Evolutionary conservation across 2,113 vertebrate genomes (phyloP).

Genomic region (Bombycilla garrulus): DNA sequence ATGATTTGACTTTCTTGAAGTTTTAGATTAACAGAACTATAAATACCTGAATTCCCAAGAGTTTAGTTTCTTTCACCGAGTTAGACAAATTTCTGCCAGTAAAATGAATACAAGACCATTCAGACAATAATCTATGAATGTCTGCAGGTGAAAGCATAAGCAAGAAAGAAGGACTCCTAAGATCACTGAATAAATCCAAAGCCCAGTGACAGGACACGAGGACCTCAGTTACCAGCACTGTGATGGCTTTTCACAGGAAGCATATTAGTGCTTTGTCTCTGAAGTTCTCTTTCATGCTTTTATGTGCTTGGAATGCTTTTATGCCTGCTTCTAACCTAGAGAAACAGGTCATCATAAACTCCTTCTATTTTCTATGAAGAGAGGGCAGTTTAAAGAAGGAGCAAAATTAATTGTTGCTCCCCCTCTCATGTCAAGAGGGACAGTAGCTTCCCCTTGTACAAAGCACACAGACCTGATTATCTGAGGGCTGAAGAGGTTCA

Average conservation of each 20-base stretch:
- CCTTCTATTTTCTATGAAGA: not conserved
- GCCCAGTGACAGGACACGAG: not conserved
- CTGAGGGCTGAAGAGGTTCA: not conserved
- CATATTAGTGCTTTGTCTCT: not conserved
- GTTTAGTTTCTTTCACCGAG: not conserved
- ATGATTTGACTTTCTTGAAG: not conserved
- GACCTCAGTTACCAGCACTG: not conserved
- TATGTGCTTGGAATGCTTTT: not conserved
- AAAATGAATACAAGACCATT: not conserved
- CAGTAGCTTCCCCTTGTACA: not conserved
- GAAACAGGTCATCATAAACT: not conserved
- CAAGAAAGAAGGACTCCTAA: not conserved
- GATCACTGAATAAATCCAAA: not conserved
- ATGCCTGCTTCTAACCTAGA: not conserved
- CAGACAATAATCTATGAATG: not conserved
- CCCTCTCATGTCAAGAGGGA: fast-evolving
- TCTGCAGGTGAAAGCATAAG: not conserved
- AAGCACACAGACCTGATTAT: not conserved
- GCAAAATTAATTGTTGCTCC: not conserved
- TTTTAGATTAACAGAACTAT: not conserved
- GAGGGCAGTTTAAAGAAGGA: not conserved
- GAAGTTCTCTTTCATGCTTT: not conserved
- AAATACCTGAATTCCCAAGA: not conserved
- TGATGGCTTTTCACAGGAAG: not conserved
- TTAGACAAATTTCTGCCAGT: not conserved